phyloP scores from a whole-genome alignment of 2,113 vertebrate species.

The Fregetta grallaria region DNA sequence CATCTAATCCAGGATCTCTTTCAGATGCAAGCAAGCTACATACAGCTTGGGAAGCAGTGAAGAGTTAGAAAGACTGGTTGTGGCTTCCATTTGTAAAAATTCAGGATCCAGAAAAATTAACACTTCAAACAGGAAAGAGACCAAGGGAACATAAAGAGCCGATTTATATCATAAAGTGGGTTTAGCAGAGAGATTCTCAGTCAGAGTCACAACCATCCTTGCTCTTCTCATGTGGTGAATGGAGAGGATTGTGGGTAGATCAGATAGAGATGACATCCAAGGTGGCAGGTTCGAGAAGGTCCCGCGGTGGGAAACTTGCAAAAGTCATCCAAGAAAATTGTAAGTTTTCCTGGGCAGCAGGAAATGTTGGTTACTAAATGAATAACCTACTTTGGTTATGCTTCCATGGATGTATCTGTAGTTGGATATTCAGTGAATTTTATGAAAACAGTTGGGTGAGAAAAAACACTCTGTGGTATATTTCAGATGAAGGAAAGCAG shows the following conservation, averaged over 20 bases:
- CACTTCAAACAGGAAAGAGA: neutral
- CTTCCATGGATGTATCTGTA: neutral
- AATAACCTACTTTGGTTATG: neutral
- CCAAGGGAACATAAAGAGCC: neutral
- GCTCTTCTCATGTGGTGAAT: neutral
- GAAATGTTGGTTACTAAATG: neutral
- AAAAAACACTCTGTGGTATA: neutral
- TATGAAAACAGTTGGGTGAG: neutral
- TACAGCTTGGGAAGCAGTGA: neutral
- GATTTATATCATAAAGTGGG: fast-evolving
- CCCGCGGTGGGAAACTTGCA: neutral
- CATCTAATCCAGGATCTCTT: neutral
- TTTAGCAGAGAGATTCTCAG: neutral
- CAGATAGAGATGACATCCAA: neutral
- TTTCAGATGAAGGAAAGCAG: neutral
- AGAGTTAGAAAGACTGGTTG: neutral
- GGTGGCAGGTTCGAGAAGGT: neutral
- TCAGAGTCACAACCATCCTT: neutral
- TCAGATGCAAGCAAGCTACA: neutral
- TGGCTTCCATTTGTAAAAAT: neutral
- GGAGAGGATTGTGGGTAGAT: neutral
- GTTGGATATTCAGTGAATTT: neutral
- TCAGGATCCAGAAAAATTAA: neutral
- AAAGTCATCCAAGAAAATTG: neutral
- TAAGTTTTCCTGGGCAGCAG: neutral